phyloP scores from a whole-genome alignment of 2,797 vertebrate species.

The Lateolabrax maculatus region DNA sequence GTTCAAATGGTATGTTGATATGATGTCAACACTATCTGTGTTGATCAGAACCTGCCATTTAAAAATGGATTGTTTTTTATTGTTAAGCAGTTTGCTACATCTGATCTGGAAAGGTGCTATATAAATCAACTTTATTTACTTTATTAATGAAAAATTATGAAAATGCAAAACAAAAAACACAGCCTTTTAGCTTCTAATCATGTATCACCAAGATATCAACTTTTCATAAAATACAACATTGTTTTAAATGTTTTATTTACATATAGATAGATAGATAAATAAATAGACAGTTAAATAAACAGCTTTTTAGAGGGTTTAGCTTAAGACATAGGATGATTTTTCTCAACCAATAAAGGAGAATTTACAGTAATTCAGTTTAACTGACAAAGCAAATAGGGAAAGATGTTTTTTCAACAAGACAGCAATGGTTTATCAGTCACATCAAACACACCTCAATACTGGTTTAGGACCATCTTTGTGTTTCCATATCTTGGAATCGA shows the following conservation, averaged over 20 bases:
- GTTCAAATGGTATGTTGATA: neutral
- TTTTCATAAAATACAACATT: neutral
- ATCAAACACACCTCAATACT: neutral
- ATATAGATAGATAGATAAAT: too few relatives aligned
- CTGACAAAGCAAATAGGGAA: neutral
- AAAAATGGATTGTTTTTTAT: neutral
- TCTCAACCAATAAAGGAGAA: neutral
- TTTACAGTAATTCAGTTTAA: neutral
- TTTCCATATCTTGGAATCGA: neutral
- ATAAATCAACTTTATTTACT: neutral
- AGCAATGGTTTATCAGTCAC: neutral
- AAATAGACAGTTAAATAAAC: too few relatives aligned
- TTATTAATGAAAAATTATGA: neutral
- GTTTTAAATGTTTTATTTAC: too few relatives aligned
- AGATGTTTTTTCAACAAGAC: neutral
- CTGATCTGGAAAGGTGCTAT: neutral
- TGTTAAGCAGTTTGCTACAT: neutral
- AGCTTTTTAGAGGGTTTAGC: neutral
- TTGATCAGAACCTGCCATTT: too few relatives aligned
- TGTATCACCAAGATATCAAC: neutral
- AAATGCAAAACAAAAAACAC: neutral
- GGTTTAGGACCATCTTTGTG: neutral
- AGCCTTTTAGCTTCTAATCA: neutral
- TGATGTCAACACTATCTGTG: neutral
- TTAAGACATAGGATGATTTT: neutral